Conservation (phyloP, 2,113 vertebrate species). For the Notiomystis cincta region DNA sequence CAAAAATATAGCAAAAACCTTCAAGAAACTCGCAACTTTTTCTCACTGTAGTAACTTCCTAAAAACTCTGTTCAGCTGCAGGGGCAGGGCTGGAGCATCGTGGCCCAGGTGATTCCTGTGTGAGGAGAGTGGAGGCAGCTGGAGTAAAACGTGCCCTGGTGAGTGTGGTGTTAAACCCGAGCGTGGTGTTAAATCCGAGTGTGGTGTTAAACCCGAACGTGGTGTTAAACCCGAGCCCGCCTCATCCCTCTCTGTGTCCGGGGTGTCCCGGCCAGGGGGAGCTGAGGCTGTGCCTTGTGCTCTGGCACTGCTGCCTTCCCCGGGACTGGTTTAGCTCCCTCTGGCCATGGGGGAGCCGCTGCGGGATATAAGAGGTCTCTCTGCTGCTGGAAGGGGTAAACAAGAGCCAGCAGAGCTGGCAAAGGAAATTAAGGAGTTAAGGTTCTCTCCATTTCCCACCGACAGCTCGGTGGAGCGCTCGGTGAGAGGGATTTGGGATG, state of each 20-base stretch:
- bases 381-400: background rate
- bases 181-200: too few relatives aligned
- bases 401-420: background rate
- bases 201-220: too few relatives aligned
- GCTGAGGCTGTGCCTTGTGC: background rate
- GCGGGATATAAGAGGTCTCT: constrained; percentile 1
- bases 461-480: background rate
- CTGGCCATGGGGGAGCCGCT: background rate
- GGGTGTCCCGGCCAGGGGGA: background rate
- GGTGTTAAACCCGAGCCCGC: too few relatives aligned
- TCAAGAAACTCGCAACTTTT: background rate
- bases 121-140: fast-evolving
- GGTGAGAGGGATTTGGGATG: background rate
- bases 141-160: background rate
- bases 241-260: background rate
- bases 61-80: background rate
- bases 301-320: background rate
- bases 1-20: background rate
- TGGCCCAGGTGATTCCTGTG: background rate
- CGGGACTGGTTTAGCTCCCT: background rate
- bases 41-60: background rate
- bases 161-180: background rate
- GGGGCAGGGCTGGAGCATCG: background rate
- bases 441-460: background rate
- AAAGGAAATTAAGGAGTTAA: background rate